Conservation (phyloP, 30 jellyfish, hydroid and myxozoan species). For the Cassiopea andromeda region DNA sequence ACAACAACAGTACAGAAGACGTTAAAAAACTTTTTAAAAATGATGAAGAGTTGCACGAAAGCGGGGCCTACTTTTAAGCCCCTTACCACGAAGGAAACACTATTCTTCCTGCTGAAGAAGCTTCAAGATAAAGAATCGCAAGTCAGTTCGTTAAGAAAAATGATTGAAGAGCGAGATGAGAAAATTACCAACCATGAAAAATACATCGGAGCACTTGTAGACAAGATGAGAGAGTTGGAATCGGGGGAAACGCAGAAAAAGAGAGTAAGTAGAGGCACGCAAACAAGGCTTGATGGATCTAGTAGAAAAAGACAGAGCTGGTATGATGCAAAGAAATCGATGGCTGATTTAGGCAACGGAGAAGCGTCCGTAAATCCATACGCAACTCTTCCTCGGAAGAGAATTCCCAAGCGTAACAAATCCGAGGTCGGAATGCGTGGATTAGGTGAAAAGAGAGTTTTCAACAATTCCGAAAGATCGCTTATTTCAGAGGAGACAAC, state of each 20-base stretch:
- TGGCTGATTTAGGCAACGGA: conserved; percentile 38
- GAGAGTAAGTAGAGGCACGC: conserved; percentile 70
- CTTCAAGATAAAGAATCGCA: conserved; percentile 79
- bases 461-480: conserved; percentile 24
- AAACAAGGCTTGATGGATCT: conserved; percentile 63
- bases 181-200: conserved; percentile 70
- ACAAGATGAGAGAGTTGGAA: conserved; percentile 72
- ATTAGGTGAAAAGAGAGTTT: conserved; percentile 22
- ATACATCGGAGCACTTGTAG: conserved; percentile 76
- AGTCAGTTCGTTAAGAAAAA: conserved; percentile 71
- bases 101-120: conserved; percentile 64
- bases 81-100: conserved; percentile 73
- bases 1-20: not conserved
- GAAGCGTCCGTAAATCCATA: conserved; percentile 51
- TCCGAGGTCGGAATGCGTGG: conserved; percentile 38
- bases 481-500: conserved; percentile 39
- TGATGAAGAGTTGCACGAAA: conserved; percentile 72
- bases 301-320: conserved; percentile 70
- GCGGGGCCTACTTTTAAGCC: conserved; percentile 82
- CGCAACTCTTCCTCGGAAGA: conserved; percentile 75
- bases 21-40: not conserved
- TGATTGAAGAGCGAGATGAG: conserved; percentile 75
- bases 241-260: conserved; percentile 34
- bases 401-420: conserved; percentile 47
- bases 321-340: conserved; percentile 65